Evolutionary conservation across 2,888 invertebrate species (phyloP).

Genomic region (Dicycla oo): DNA sequence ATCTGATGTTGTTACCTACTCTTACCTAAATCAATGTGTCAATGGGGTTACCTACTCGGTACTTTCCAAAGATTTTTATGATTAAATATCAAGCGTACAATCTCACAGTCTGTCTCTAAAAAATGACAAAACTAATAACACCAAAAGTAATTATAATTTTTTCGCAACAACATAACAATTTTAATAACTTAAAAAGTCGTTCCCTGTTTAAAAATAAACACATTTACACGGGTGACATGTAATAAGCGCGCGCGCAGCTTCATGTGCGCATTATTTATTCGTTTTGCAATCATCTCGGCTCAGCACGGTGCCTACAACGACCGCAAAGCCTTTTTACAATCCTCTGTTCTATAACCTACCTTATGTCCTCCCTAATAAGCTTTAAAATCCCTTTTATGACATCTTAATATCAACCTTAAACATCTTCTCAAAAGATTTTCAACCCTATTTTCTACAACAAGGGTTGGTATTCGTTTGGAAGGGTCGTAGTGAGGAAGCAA

Average conservation of each 20-base stretch:
- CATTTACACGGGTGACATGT: constrained; percentile 62
- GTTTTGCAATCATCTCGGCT: constrained; percentile 68
- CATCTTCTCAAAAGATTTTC: constrained; percentile 11
- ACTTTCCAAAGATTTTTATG: neutral
- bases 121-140: constrained; percentile 33
- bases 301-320: constrained; percentile 65
- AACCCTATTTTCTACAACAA: neutral
- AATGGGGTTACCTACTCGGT: too few species aligned
- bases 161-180: constrained; percentile 58
- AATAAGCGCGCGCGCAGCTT: constrained; percentile 64
- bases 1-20: too few species aligned
- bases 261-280: constrained; percentile 65
- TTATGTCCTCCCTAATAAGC: constrained; percentile 23
- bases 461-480: constrained; percentile 57
- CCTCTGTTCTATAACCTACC: constrained; percentile 19
- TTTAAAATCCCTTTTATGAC: constrained; percentile 66
- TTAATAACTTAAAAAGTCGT: constrained; percentile 62
- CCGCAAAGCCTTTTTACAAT: constrained; percentile 51
- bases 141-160: constrained; percentile 46
- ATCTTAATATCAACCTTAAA: constrained; percentile 48
- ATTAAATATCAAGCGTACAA: constrained; percentile 5
- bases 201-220: constrained; percentile 66
- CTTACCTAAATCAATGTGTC: too few species aligned
- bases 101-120: constrained; percentile 1
- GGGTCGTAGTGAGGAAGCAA: constrained; percentile 64